Base-by-base conservation (phyloP, 2,797 vertebrate genomes). In the Amazona finschi region DNA sequence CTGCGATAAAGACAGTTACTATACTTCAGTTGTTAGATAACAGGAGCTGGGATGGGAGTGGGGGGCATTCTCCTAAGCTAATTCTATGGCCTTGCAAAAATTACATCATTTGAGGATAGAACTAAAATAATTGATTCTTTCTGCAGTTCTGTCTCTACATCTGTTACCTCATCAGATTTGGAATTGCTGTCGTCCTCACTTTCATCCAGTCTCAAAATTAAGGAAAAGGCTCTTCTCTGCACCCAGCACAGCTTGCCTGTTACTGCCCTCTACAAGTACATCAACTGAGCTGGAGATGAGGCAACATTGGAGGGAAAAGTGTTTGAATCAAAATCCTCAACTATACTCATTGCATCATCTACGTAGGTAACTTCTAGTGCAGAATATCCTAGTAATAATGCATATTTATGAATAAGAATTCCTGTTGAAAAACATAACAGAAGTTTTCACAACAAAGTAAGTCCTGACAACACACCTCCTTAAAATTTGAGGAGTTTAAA, bases 181-280 rank as follows among this genome's bases (percentile, higher is more conserved):
- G 38, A 92, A 88, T 4, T 90, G 50, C 71, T 90, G 58, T 76
- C 62, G 75, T 85, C 24, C 80, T 84, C 65, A 78, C 49, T 88
- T 93, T 88, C 44, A 86, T 80, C 77, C 62, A 78, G 53, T 21
- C 27, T 75, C 88, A 93, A 84, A 90, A 92, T 90, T 86, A 95
- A 60, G 43, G 73, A 77, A 91, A 87, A 87, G 1, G 36, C 74
- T 94, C 61, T 90, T 81, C 49, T 93, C 80, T 81, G 46, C 88
- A 91, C 72, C n/a, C 46, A 91, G 76, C 50, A 81, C 85, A 91
- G 80, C 53, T 77, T 91, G 61, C 67, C 55, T 76, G 72, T 77
- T 77, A 74, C 22, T 78, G 74, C 57, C 47, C 72, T 78, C 88
- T 85, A 83, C 30, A 85, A 89, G 46, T 50, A 91, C 50, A 85